Base-by-base conservation (phyloP, 2,888 invertebrate species). In the Eretmocerus hayati region DNA sequence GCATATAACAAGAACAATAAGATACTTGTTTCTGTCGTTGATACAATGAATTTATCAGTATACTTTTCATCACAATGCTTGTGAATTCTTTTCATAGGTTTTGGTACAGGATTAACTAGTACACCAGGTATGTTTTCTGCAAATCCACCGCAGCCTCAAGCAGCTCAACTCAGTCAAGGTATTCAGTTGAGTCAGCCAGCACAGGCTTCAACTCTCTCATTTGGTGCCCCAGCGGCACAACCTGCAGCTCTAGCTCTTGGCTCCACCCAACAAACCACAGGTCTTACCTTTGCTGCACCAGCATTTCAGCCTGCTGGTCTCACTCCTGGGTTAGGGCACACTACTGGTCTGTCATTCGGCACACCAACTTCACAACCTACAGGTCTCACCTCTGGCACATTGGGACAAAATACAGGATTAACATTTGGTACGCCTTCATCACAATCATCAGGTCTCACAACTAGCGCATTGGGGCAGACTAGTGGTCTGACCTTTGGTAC, bases 401-500 rank as follows among this genome's bases (percentile, higher is more conserved):
- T 21, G 13, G 21, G 13, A 20, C 38, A 38, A 20, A 23, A 8
- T 9, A 58, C 55, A 46, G 63, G 61, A 56, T 55, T 69, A 13
- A 59, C 54, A 15, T 70, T 71, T 53, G 67, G 66, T 6, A 60
- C 65, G 8, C 62, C 67, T 4, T 52, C 62, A 15, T 44, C 60
- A 22, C 55, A 57, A 33, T 43, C 59, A 4, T 50, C 60, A n/a
- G 58, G 59, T 35, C 58, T 63, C 5, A 57, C 54, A 52, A 61
- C 59, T 4, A 26, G 55, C 11, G 53, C 59, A 22, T 50, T 56
- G 13, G 47, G 57, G 13, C 49, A 59, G 33, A 58, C 62, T 46
- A 58, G 54, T 47, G 63, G 61, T 57, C 54, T 69, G n/a, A 59
- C 54, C n/a, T 70, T 71, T 53, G 67, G 66, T 6, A 60, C 65